These are phyloP conservation scores for Aphodius granarius DNA, from an alignment of 2,888 invertebrate species.

Conservation along the genomic window DNA sequence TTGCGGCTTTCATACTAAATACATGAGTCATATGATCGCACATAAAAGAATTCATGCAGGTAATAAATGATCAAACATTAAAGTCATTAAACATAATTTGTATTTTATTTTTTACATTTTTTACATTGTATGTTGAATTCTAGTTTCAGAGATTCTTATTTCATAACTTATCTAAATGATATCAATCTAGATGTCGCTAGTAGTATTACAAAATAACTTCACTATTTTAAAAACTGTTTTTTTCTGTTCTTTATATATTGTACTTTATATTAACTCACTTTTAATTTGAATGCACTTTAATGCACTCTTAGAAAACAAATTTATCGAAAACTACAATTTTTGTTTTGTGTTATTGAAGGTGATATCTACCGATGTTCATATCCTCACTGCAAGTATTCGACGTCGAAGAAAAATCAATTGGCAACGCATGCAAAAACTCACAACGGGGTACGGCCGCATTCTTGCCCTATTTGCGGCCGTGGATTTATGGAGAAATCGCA, in stretches of 20 bases:
- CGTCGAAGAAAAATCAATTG: slow-evolving; percentile 66
- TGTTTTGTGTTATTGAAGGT: slow-evolving; percentile 44
- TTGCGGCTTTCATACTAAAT: slow-evolving; percentile 70
- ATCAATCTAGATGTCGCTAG: too few species aligned
- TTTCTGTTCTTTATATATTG: too few species aligned
- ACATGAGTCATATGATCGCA: slow-evolving; percentile 65
- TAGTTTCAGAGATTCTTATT: too few species aligned
- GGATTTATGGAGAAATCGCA: slow-evolving; percentile 70
- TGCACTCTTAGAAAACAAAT: slow-evolving; percentile 12
- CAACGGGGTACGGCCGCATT: slow-evolving; percentile 55
- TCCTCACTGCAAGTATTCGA: slow-evolving; percentile 63
- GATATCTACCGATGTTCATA: slow-evolving; percentile 66
- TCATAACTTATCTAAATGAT: too few species aligned
- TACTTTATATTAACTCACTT: too few species aligned
- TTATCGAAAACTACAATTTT: slow-evolving; percentile 4
- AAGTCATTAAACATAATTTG: too few species aligned
- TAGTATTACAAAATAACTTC: too few species aligned
- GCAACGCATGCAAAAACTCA: slow-evolving; percentile 67
- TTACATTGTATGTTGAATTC: too few species aligned
- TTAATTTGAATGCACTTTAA: not conserved
- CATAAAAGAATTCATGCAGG: slow-evolving; percentile 68
- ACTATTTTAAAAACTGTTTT: too few species aligned
- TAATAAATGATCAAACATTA: too few species aligned
- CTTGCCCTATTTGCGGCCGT: slow-evolving; percentile 62
- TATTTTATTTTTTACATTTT: too few species aligned